Evolutionary conservation across 2,113 vertebrate species (phyloP), one percentile per base, ranked within the genome.

Genomic region (Phasianus colchicus): DNA sequence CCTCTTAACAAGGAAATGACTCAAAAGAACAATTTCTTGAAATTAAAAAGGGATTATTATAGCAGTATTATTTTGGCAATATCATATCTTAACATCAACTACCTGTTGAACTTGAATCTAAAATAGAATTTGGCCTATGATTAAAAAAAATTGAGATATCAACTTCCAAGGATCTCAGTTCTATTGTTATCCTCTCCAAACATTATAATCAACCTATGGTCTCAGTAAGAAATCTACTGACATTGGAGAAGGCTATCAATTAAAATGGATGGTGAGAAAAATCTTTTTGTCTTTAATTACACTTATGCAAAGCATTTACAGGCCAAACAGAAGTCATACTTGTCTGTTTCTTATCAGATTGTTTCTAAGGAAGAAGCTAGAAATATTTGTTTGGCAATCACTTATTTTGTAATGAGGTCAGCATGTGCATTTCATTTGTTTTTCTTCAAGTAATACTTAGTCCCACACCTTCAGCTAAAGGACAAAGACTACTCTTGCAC

Each of bases 361-460:
- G 94, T 96, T 93, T 94, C 78, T 92, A 93, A 80, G 87, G 89
- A 96, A 94, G 82, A 96, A 83, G 74, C 65, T 72, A 69, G 93
- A 89, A 96, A 96, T 96, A 96, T 97, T 95, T 90, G 71, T 91
- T 92, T 92, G 84, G 95, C 88, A 97, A 97, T 86, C 84, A 86
- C 47, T 97, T 91, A 78, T 96, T 96, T 95, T 88, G 70, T 96
- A 97, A 96, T 91, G 79, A 97, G 95, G 86, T 91, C 94, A 94
- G 73, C 55, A 83, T 89, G 86, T 86, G 91, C 76, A 76, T 73
- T 94, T 84, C 78, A 66, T 96, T 95, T 93, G 91, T 95, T 96
- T 96, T 93, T 94, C 63, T 84, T 76, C 76, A 79, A 74, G 76
- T 83, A 91, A 96, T 77, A 86, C 75, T 72, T 83, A 75, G 92